Conservation (phyloP, 2,113 vertebrate genomes). For the Catharus minimus region DNA sequence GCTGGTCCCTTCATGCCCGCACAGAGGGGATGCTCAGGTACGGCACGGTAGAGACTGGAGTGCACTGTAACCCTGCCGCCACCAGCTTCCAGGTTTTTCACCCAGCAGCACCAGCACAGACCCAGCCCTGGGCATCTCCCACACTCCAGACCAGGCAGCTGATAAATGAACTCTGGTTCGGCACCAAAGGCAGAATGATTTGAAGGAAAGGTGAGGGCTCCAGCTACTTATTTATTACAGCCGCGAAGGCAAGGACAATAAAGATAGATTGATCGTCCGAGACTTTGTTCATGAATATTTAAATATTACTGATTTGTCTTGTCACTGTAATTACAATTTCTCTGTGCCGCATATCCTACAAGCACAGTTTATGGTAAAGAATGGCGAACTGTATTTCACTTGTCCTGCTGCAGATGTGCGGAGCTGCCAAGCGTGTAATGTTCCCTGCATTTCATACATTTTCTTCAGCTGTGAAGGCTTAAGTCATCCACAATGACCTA, state of each 20-base stretch:
- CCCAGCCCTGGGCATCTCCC: neutral
- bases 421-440: constrained; percentile 89
- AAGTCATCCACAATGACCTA: constrained; percentile 98
- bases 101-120: neutral
- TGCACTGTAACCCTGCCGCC: rapidly evolving
- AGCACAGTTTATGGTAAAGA: constrained; percentile 83
- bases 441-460: constrained; percentile 96
- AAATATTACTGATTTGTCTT: constrained; percentile 88
- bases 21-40: rapidly evolving
- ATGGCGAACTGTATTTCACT: constrained; percentile 86
- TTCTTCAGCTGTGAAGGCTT: constrained; percentile 92
- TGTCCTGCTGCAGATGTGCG: constrained; percentile 80
- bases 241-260: constrained; percentile 82
- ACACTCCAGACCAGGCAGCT: neutral
- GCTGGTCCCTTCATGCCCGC: rapidly evolving
- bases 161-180: constrained; percentile 28
- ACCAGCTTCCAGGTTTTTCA: neutral
- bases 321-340: constrained; percentile 89
- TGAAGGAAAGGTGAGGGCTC: constrained; percentile 72
- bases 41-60: rapidly evolving
- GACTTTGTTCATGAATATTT: constrained; percentile 89
- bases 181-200: constrained; percentile 32
- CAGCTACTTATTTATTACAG: constrained; percentile 82
- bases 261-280: constrained; percentile 85
- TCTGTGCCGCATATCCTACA: constrained; percentile 80